These are phyloP conservation scores for Alces alces DNA, from an alignment of 2,113 vertebrate species.

Conservation along the genomic window DNA sequence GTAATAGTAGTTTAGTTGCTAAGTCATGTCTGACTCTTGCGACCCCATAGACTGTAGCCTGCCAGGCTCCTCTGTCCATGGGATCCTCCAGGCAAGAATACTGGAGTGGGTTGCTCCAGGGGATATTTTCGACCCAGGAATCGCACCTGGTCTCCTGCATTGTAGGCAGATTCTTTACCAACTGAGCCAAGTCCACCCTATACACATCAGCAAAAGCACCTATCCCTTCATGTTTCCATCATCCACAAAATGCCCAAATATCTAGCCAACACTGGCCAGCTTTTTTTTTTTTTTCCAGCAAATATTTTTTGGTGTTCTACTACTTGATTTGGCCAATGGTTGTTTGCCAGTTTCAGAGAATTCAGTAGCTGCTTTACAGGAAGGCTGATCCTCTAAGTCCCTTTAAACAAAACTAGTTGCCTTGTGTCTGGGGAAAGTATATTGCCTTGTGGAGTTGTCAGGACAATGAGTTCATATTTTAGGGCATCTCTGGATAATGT, in stretches of 20 bases:
- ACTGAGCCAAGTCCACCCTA: not conserved
- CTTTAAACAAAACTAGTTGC: not conserved
- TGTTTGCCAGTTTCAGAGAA: not conserved
- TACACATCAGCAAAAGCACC: not conserved
- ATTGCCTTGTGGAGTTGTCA: not conserved
- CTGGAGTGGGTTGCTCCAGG: not conserved
- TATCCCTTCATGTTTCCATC: not conserved
- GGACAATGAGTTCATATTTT: not conserved
- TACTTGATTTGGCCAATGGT: not conserved
- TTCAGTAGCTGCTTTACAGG: not conserved
- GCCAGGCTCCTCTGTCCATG: not conserved
- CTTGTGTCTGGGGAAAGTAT: not conserved
- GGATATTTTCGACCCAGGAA: not conserved
- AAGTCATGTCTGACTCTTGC: not conserved
- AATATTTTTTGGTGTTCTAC: not conserved
- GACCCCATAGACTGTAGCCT: not conserved
- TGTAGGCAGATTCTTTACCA: not conserved
- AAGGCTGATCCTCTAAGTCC: not conserved
- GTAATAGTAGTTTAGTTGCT: not conserved
- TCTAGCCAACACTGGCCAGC: not conserved
- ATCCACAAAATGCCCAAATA: not conserved
- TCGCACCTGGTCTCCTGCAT: not conserved
- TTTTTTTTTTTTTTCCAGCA: not conserved
- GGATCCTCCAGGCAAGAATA: not conserved
- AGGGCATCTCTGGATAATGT: not conserved